Evolutionary conservation across 2,113 vertebrate genomes (phyloP).

Genomic region (Tapirus terrestris): DNA sequence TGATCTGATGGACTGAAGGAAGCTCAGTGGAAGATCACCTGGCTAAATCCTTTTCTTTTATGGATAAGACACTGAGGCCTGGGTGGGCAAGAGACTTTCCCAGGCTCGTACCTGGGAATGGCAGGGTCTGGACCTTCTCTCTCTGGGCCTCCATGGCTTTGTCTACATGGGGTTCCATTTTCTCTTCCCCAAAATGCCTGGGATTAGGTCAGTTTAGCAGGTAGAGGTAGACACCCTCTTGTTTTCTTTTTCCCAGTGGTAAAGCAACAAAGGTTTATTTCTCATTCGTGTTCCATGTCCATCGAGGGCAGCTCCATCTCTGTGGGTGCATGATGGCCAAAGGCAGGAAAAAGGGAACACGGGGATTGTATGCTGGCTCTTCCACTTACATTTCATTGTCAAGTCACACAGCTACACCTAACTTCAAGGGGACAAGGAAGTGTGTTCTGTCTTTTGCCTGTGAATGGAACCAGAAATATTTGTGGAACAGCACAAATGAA

Average conservation of each 20-base stretch:
- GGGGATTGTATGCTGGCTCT: background rate
- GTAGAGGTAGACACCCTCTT: background rate
- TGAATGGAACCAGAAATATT: background rate
- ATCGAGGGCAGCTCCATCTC: fast-evolving
- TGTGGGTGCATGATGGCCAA: background rate
- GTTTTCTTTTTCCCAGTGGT: background rate
- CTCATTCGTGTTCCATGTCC: background rate
- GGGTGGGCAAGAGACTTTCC: background rate
- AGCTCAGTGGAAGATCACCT: background rate
- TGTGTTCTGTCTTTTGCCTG: background rate
- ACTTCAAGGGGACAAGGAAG: background rate
- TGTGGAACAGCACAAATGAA: background rate
- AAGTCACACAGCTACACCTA: background rate
- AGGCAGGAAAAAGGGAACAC: too few relatives aligned
- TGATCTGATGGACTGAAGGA: background rate
- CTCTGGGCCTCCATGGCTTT: background rate
- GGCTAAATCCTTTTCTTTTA: background rate
- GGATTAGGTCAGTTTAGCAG: background rate
- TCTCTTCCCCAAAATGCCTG: background rate
- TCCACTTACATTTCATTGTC: background rate
- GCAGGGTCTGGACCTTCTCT: too few relatives aligned
- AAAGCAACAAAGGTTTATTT: background rate
- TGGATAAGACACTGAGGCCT: background rate
- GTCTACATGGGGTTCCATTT: background rate
- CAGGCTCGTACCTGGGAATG: background rate